Evolutionary conservation across 2,888 invertebrate genomes (phyloP), one percentile per base, ranked within the genome.

Genomic region (Caenorhabditis macrosperma): DNA sequence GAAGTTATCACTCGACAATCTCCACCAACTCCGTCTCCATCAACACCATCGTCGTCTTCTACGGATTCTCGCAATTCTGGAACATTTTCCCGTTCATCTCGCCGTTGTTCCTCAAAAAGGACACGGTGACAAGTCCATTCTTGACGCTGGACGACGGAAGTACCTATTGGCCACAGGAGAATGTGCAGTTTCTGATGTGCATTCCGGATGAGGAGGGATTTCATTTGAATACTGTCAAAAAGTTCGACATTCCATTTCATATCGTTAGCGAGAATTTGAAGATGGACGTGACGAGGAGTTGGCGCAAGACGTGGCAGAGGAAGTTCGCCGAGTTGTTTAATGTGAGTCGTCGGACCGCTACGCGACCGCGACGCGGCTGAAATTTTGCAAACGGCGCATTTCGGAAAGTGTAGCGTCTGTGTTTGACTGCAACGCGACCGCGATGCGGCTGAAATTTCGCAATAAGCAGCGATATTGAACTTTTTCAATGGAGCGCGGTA

Each of bases 51-150:
- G 80, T 88, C 9, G 75, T 88, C 15, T 88, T 88, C 64, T 87
- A 88, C 63, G 88, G 87, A 20, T 76, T 75, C 66, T 81, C 84
- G 1, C 74, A 81, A 50, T 86, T 88, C 52, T 82, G 80, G 74
- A 66, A 60, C 26, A 78, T 85, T 10, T 85, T 88, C 24, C 83
- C 87, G 10, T 81, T 83, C 35, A 76, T 88, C 30, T 82, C 82
- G 28, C 80, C 87, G 1, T 61, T 88, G 9, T 85, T 88, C 50
- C 67, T 67, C 9, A 69, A 82, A 61, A 64, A 66, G 41, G 78
- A 82, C 61, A 48, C 52, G 5, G 33, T 61, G 20, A 66, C 61
- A 1, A 30, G 63, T 17, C 72, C 82, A 10, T 83, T 79, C 66
- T 46, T 83, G 15, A 80, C 82, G 1, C 60, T 83, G 2, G 79